Evolutionary conservation across 2,888 invertebrate species (phyloP).

Genomic region (Eubasilissa splendida): DNA sequence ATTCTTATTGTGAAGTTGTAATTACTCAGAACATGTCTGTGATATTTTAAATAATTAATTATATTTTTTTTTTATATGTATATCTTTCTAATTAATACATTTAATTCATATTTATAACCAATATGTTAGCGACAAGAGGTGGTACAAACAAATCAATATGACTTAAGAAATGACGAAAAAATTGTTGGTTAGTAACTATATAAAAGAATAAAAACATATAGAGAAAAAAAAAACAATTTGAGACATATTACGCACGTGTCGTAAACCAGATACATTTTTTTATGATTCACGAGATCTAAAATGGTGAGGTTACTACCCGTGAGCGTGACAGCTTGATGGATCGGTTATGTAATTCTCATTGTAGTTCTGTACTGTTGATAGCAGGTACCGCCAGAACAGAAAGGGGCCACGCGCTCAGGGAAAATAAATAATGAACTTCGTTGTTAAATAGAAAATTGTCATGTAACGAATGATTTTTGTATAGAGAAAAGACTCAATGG

Average conservation of each 20-base stretch:
- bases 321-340: constrained; percentile 41
- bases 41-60: too few relatives aligned
- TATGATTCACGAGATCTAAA: constrained; percentile 34
- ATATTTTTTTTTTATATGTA: too few relatives aligned
- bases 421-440: constrained; percentile 15
- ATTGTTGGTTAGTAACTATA: too few relatives aligned
- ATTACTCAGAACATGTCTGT: too few relatives aligned
- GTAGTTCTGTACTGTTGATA: constrained; percentile 7
- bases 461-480: background rate
- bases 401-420: background rate
- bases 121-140: background rate
- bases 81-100: too few relatives aligned
- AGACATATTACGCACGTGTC: constrained; percentile 26
- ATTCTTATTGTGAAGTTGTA: too few relatives aligned
- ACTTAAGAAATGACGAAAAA: too few relatives aligned
- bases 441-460: background rate
- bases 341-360: constrained; percentile 16
- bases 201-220: background rate
- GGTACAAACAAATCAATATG: too few relatives aligned
- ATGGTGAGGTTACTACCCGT: constrained; percentile 11
- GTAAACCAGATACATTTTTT: constrained; percentile 41
- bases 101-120: too few relatives aligned
- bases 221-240: background rate
- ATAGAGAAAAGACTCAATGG: constrained; percentile 11
- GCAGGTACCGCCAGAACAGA: constrained; percentile 13